phyloP scores from a whole-genome alignment of 1,140 invertebrate genomes.

The Lasaia peninsularis region DNA sequence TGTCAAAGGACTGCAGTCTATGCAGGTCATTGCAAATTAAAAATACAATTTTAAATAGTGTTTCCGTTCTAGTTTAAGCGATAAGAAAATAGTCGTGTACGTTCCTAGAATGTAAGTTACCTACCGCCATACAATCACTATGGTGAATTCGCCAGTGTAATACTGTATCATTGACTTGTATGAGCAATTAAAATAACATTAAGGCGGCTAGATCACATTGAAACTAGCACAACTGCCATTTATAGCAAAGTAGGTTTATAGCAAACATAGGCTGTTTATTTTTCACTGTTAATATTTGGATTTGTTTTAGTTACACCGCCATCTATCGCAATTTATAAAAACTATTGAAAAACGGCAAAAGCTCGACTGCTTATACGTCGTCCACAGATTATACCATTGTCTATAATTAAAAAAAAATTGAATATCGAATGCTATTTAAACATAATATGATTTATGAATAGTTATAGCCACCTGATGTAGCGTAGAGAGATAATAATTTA shows the following conservation, averaged over 20 bases:
- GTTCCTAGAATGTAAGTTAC: background rate
- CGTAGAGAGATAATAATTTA: no score
- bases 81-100: background rate
- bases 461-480: no score
- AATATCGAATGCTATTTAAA: no score
- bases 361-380: no score
- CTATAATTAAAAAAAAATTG: no score
- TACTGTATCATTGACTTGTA: slow-evolving; percentile 31
- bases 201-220: slow-evolving; percentile 26
- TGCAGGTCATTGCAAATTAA: slow-evolving; percentile 8
- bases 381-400: no score
- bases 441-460: no score
- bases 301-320: no score
- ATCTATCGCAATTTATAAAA: no score
- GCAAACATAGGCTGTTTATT: background rate
- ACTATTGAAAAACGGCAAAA: no score
- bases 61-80: slow-evolving; percentile 6
- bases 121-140: background rate
- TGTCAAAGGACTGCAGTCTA: background rate
- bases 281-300: background rate
- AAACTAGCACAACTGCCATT: slow-evolving; percentile 23
- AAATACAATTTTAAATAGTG: background rate
- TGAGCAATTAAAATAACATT: slow-evolving; percentile 35
- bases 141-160: slow-evolving; percentile 18
- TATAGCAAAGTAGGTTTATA: slow-evolving; percentile 17